phyloP scores from a whole-genome alignment of 1,140 invertebrate genomes.

The Homarus americanus region DNA sequence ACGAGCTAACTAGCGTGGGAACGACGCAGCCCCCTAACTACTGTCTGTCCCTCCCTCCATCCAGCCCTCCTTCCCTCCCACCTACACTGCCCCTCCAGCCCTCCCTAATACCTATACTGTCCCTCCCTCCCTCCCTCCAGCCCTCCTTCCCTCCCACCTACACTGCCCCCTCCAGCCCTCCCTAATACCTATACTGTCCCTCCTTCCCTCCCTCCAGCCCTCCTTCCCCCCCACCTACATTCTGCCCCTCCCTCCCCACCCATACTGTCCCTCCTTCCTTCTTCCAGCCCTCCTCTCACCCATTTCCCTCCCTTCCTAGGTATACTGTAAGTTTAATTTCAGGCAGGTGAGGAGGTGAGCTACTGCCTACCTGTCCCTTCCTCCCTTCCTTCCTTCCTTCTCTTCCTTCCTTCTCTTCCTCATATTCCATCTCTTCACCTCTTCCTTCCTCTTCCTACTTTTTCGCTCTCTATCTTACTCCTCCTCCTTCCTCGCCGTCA shows the following conservation, averaged over 20 bases:
- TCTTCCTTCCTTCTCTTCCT: neutral
- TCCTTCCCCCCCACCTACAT: neutral
- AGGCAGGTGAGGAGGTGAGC: too few species aligned
- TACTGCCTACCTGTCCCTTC: too few species aligned
- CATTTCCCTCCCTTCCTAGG: too few species aligned
- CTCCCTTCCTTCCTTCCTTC: neutral
- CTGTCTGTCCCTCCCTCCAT: constrained; percentile 23
- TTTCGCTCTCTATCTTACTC: neutral
- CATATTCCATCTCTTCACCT: neutral
- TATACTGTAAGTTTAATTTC: too few species aligned
- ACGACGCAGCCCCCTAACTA: constrained; percentile 30
- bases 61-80: neutral
- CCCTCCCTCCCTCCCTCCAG: too few species aligned
- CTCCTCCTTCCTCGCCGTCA: too few species aligned
- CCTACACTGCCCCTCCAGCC: neutral
- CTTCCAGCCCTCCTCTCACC: too few species aligned
- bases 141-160: neutral
- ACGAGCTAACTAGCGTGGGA: constrained; percentile 65
- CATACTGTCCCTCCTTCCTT: neutral
- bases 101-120: too few species aligned
- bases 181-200: neutral
- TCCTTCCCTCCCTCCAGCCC: too few species aligned
- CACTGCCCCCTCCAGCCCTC: neutral
- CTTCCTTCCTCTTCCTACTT: neutral
- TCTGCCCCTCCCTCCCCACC: too few species aligned